Percentiles rank a stretch among this genome's conserved stretches.
phyloP scores from a whole-genome alignment of 1,140 invertebrate genomes.

The Leptinotarsa defecta region DNA sequence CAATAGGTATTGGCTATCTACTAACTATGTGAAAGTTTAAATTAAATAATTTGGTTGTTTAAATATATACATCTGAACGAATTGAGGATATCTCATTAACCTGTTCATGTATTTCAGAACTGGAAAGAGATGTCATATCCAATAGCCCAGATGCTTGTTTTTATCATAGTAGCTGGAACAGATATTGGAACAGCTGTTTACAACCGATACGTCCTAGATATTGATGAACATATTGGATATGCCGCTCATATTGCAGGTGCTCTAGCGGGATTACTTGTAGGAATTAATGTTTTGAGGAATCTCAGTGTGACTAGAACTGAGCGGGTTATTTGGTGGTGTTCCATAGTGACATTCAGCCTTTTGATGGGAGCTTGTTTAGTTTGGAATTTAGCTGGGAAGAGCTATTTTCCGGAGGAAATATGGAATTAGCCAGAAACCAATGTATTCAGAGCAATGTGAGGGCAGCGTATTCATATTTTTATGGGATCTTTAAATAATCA shows the following conservation, averaged over 20 bases:
- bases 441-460: background rate
- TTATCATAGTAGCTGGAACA: conserved; percentile 72
- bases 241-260: conserved; percentile 88
- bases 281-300: conserved; percentile 89
- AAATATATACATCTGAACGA: too few species aligned
- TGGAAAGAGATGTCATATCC: conserved; percentile 92
- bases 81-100: too few species aligned
- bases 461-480: background rate
- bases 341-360: conserved; percentile 74
- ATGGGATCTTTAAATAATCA: background rate
- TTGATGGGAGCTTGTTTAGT: conserved; percentile 68
- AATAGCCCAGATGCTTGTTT: conserved; percentile 76
- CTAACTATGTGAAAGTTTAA: background rate
- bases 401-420: conserved; percentile 37
- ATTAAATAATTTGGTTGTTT: too few species aligned
- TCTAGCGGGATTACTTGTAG: conserved; percentile 82
- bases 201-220: conserved; percentile 70
- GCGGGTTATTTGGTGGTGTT: conserved; percentile 78
- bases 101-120: conserved; percentile 67
- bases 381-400: conserved; percentile 38
- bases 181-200: conserved; percentile 80
- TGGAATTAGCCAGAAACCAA: background rate
- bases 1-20: background rate
- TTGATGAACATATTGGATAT: conserved; percentile 79
- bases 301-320: conserved; percentile 86